phyloP scores from a whole-genome alignment of 2,113 vertebrate genomes.

The Synchiropus splendidus region DNA sequence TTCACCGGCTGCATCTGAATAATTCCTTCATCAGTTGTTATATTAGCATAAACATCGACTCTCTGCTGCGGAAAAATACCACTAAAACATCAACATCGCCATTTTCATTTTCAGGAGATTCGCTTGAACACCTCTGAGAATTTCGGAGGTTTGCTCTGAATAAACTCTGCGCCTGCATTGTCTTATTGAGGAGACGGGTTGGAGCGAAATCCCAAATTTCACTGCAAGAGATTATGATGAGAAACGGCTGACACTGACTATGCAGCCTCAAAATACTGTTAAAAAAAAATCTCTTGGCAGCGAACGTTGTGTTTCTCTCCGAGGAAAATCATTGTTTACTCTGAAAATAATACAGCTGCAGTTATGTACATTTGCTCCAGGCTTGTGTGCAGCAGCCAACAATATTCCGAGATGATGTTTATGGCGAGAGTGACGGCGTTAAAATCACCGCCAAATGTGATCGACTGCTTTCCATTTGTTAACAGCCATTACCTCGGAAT shows the following conservation, averaged over 20 bases:
- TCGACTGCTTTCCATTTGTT: slow-evolving; percentile 3
- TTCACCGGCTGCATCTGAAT: neutral
- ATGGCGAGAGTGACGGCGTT: slow-evolving; percentile 16
- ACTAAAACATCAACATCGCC: neutral
- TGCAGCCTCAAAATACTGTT: slow-evolving; percentile 14
- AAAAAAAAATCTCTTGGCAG: slow-evolving; percentile 22
- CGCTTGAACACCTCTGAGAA: slow-evolving; percentile 7
- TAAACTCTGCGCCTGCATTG: slow-evolving; percentile 20
- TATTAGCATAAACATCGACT: neutral
- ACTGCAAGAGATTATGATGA: slow-evolving; percentile 24
- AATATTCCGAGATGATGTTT: slow-evolving; percentile 21
- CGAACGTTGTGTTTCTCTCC: slow-evolving; percentile 33
- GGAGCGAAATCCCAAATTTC: slow-evolving; percentile 40
- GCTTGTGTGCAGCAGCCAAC: slow-evolving; percentile 26
- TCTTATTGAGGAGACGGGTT: slow-evolving; percentile 11
- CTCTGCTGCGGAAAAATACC: no score
- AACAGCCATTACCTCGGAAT: neutral
- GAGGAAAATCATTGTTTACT: slow-evolving; percentile 20
- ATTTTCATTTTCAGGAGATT: slow-evolving; percentile 16
- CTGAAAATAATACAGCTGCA: slow-evolving; percentile 34
- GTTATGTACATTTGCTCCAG: slow-evolving; percentile 21
- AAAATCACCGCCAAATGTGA: slow-evolving; percentile 13
- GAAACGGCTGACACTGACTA: slow-evolving; percentile 37
- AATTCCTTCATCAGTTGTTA: neutral
- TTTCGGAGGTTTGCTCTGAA: slow-evolving; percentile 12